A percentile compares a stretch with the other conserved stretches of the same genome.
These are phyloP conservation scores for Hybognathus amarus DNA, from an alignment of 2,797 vertebrate genomes.

Conservation along the genomic window DNA sequence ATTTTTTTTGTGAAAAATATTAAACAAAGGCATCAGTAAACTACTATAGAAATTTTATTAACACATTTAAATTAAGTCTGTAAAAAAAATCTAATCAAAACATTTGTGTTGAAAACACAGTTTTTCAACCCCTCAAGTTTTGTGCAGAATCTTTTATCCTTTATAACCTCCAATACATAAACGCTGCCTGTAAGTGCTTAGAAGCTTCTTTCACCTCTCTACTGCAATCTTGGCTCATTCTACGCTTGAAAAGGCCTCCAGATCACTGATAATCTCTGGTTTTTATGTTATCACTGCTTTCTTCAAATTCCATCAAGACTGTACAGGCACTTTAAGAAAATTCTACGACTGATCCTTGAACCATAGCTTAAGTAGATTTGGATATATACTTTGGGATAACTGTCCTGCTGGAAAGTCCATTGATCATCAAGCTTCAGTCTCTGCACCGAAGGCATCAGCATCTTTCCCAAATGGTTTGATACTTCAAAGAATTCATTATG, in stretches of 20 bases:
- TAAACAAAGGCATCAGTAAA: too few relatives aligned
- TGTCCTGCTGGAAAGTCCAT: neutral
- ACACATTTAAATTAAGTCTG: too few relatives aligned
- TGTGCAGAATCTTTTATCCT: too few relatives aligned
- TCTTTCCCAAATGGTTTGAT: neutral
- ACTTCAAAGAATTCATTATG: neutral
- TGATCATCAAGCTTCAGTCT: neutral
- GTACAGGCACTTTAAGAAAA: neutral
- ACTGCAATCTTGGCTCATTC: too few relatives aligned
- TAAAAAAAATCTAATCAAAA: too few relatives aligned
- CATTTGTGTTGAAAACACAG: too few relatives aligned
- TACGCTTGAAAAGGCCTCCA: too few relatives aligned
- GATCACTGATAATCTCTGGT: neutral
- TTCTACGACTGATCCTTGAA: neutral
- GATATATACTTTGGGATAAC: neutral
- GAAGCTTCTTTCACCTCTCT: neutral
- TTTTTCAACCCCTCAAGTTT: too few relatives aligned
- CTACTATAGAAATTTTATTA: too few relatives aligned
- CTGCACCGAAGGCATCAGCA: neutral
- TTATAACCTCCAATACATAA: too few relatives aligned
- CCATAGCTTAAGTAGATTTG: neutral
- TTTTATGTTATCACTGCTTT: neutral
- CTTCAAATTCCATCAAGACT: neutral
- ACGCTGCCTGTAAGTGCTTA: neutral
- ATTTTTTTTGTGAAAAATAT: too few relatives aligned